A percentile compares a stretch with the other conserved stretches of the same genome.
Conservation (phyloP, 2,797 vertebrate genomes). For the Acanthornis magna region DNA sequence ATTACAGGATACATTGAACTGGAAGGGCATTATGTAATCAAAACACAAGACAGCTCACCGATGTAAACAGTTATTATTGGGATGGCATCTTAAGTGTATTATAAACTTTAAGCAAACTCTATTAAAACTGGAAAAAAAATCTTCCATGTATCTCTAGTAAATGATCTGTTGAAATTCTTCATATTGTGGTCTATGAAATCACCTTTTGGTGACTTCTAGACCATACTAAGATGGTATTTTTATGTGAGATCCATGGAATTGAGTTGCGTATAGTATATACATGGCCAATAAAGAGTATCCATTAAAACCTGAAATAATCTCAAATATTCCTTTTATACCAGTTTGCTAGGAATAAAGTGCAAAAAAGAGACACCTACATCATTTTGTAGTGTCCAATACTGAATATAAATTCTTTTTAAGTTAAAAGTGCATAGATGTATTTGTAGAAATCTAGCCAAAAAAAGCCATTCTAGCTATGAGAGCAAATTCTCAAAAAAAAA, state of each 20-base stretch:
- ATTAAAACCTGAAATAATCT: conserved; percentile 20
- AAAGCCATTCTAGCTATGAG: conserved; percentile 47
- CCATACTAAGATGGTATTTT: background rate
- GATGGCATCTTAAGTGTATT: conserved; percentile 8
- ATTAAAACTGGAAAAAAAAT: conserved; percentile 74
- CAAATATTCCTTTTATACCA: conserved; percentile 15
- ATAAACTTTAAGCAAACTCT: conserved; percentile 12
- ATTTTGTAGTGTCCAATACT: conserved; percentile 44
- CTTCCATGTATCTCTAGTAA: conserved; percentile 26
- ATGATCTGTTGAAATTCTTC: background rate
- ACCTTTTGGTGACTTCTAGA: background rate
- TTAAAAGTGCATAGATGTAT: background rate
- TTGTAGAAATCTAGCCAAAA: conserved; percentile 50
- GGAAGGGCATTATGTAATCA: conserved; percentile 57
- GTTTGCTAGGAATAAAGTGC: background rate
- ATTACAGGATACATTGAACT: conserved; percentile 28
- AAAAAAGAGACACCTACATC: conserved; percentile 40
- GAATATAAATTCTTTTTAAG: background rate
- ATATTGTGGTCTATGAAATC: background rate
- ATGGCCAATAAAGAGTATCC: conserved; percentile 21
- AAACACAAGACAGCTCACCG: background rate
- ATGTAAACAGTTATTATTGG: background rate
- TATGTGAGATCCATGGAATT: background rate
- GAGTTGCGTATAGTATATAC: background rate
- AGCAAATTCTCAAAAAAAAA: conserved; percentile 48